Evolutionary conservation across 2,797 vertebrate genomes (phyloP), one percentile per base, ranked within the genome.

Genomic region (Peromyscus nudipes): DNA sequence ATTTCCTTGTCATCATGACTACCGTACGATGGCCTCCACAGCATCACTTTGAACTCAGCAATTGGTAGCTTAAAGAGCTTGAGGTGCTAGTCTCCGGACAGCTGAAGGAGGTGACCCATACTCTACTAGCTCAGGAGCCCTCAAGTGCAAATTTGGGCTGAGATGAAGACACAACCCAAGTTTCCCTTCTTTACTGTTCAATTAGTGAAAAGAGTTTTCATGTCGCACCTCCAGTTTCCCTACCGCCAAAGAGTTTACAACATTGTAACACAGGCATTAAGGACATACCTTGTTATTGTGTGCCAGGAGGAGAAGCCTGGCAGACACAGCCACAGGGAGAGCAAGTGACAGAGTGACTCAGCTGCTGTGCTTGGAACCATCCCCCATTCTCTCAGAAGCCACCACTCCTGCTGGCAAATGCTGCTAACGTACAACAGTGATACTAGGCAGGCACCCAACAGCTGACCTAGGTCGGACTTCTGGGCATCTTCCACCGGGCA

Each of bases 81-180:
- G 7, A 64, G 69, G 40, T 37, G 40, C 34, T 23, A 12, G 14
- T 92, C 29, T 49, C 67, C 4, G 2, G 0, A 37, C 3, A 29
- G 83, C 49, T 21, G 49, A 29, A 55, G 52, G 21, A 60, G 29
- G 49, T 34, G 52, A 40, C 46, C 19, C 43, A 31, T 49, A 6
- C 19, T 86, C 52, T 27, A 65, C 83, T 7, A 46, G 49, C 31
- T n/a, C 6, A 57, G 23, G 49, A 92, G 60, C 13, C 17, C 16
- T 62, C 29, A 55, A 19, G 27, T 64, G 43, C 17, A 88, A 12
- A 60, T 86, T 8, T 46, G 23, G 60, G 16, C 55, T 87, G 65
- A 88, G 49, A 81, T 49, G 65, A 92, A 21, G 31, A 57, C 29
- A 52, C 40, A 76, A 77, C 9, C 76, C 92, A 94, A 67, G 46